A percentile compares a stretch with the other conserved stretches of the same genome.
These are phyloP conservation scores for Charadrius vociferus DNA, from an alignment of 2,113 vertebrate species.

Conservation along the genomic window DNA sequence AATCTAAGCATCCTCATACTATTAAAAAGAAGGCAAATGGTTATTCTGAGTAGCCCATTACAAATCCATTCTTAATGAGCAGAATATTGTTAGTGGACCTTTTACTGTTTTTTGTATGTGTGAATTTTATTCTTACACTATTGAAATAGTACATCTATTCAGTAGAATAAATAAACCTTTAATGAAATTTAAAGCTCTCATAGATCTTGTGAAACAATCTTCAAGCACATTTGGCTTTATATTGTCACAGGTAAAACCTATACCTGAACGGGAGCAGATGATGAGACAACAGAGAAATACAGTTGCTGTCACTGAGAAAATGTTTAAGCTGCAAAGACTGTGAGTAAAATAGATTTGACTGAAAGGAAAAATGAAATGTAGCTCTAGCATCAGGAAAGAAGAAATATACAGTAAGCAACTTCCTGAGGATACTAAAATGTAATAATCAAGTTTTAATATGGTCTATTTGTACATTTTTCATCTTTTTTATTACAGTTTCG, in stretches of 20 bases:
- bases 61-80: not conserved
- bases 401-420: not conserved
- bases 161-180: not conserved
- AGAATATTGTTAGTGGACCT: not conserved
- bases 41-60: not conserved
- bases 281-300: not conserved
- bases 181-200: not conserved
- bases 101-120: not conserved
- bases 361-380: conserved; percentile 3
- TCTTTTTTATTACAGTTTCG: not conserved
- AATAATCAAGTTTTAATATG: not conserved
- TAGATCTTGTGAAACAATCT: not conserved
- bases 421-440: not conserved
- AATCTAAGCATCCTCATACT: not conserved
- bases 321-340: not conserved
- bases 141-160: not conserved
- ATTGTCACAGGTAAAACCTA: not conserved
- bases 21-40: not conserved
- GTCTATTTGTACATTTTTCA: not conserved
- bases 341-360: not conserved
- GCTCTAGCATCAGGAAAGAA: not conserved
- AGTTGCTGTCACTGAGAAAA: not conserved
- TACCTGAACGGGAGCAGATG: not conserved
- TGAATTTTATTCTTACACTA: not conserved
- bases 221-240: not conserved